Conservation (phyloP, 2,113 vertebrate genomes). For the Zapornia atra region DNA sequence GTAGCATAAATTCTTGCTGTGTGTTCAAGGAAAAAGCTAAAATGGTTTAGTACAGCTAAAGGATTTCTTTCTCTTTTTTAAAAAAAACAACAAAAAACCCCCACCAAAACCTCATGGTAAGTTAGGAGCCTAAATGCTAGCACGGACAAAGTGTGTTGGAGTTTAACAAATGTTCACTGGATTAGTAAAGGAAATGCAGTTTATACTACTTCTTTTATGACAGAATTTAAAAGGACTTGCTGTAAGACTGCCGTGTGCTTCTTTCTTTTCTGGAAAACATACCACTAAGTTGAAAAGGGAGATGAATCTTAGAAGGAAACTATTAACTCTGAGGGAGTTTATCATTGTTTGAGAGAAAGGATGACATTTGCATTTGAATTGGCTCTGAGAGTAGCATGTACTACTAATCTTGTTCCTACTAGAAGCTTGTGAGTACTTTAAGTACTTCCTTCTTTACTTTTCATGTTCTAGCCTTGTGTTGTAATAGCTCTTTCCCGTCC, state of each 20-base stretch:
- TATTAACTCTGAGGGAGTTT: conserved; percentile 98
- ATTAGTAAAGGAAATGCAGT: conserved; percentile 87
- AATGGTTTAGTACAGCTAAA: conserved; percentile 72
- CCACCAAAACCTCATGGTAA: background rate
- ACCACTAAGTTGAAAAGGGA: conserved; percentile 87
- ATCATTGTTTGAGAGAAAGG: conserved; percentile 93
- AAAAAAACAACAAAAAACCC: background rate
- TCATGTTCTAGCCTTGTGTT: conserved; percentile 71
- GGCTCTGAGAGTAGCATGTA: conserved; percentile 83
- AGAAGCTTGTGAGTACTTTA: conserved; percentile 83
- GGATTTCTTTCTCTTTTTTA: conserved; percentile 53
- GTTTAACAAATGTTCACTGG: conserved; percentile 80
- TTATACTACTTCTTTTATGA: conserved; percentile 84
- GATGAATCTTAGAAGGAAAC: conserved; percentile 94
- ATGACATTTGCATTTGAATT: conserved; percentile 96
- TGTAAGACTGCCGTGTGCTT: conserved; percentile 83
- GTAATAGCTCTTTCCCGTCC: conserved; percentile 60
- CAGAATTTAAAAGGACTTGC: conserved; percentile 87
- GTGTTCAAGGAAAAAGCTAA: conserved; percentile 76
- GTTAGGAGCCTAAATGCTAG: conserved; percentile 72
- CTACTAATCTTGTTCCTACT: conserved; percentile 88
- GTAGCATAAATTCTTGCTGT: conserved; percentile 78
- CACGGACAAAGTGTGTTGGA: conserved; percentile 59
- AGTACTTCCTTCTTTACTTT: conserved; percentile 87
- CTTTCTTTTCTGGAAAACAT: conserved; percentile 83